Conservation (phyloP, 2,888 invertebrate species). For the Polyommatus icarus region DNA sequence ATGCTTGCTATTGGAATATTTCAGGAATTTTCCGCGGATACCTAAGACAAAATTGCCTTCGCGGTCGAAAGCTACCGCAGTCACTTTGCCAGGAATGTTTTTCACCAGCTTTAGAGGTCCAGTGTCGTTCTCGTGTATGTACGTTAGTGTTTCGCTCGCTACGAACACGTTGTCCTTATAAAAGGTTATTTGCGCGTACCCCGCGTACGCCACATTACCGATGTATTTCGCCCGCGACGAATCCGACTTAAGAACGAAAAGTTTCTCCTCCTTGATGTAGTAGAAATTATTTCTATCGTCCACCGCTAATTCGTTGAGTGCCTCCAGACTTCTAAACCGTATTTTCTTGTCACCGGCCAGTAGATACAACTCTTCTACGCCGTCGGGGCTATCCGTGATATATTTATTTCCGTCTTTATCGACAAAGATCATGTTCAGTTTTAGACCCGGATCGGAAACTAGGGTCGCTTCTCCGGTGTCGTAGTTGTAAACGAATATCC, state of each 20-base stretch:
- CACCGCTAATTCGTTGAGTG: conserved; percentile 61
- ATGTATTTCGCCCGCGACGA: conserved; percentile 52
- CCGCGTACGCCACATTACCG: conserved; percentile 57
- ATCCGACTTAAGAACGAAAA: conserved; percentile 57
- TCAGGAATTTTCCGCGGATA: conserved; percentile 55
- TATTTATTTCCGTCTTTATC: conserved; percentile 68
- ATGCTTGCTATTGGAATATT: conserved; percentile 55
- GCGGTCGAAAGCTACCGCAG: conserved; percentile 63
- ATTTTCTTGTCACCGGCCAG: conserved; percentile 59
- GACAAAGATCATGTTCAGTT: conserved; percentile 61
- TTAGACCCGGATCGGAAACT: conserved; percentile 51
- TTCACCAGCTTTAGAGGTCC: conserved; percentile 54
- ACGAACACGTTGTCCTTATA: conserved; percentile 57
- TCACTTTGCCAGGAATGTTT: conserved; percentile 56
- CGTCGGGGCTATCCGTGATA: conserved; percentile 59
- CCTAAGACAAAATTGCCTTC: conserved; percentile 61
- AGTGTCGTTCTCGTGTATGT: conserved; percentile 61
- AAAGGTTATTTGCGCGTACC: conserved; percentile 63
- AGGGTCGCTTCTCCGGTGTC: conserved; percentile 52
- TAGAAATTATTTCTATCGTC: conserved; percentile 67
- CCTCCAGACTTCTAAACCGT: conserved; percentile 54
- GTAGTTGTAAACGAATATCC: conserved; percentile 61
- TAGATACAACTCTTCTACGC: conserved; percentile 61
- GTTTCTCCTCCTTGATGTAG: conserved; percentile 57
- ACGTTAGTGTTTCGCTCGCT: conserved; percentile 58